A percentile compares a stretch with the other conserved stretches of the same genome.
phyloP scores from a whole-genome alignment of 2,888 invertebrate species.

The Pteria penguin region DNA sequence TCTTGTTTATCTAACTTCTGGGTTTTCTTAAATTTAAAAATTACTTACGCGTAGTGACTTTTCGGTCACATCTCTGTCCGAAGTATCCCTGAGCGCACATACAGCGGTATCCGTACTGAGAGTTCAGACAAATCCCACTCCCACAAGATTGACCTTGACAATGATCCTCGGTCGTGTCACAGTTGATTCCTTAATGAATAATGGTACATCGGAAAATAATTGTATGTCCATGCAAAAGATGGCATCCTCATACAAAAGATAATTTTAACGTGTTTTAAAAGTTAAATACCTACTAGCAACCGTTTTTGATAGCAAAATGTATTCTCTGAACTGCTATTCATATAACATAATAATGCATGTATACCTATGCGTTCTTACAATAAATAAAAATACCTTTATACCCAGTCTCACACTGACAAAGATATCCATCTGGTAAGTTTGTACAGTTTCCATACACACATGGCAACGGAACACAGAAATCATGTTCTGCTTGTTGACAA shows the following conservation, averaged over 20 bases:
- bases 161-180: slow-evolving; percentile 5
- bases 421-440: slow-evolving; percentile 21
- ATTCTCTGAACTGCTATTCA: no score
- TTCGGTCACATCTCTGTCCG: slow-evolving; percentile 8
- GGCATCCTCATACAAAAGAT: not conserved
- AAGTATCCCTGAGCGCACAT: slow-evolving; percentile 26
- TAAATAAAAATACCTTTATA: slow-evolving; percentile 38
- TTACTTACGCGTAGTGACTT: not conserved
- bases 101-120: slow-evolving; percentile 14
- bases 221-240: not conserved
- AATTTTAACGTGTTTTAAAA: no score
- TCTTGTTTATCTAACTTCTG: no score
- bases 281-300: no score
- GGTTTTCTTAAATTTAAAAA: no score
- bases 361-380: no score
- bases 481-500: slow-evolving; percentile 20
- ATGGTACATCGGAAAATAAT: not conserved
- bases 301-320: no score
- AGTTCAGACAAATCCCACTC: slow-evolving; percentile 10
- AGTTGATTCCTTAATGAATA: slow-evolving; percentile 3
- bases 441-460: slow-evolving; percentile 46
- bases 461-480: slow-evolving; percentile 31
- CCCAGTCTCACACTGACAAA: slow-evolving; percentile 39
- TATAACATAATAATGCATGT: no score
- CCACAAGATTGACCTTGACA: slow-evolving; percentile 29